Evolutionary conservation across 92 coral and sea anemone species (phyloP), one percentile per base, ranked within the genome.

Genomic region (Desmophyllum pertusum): DNA sequence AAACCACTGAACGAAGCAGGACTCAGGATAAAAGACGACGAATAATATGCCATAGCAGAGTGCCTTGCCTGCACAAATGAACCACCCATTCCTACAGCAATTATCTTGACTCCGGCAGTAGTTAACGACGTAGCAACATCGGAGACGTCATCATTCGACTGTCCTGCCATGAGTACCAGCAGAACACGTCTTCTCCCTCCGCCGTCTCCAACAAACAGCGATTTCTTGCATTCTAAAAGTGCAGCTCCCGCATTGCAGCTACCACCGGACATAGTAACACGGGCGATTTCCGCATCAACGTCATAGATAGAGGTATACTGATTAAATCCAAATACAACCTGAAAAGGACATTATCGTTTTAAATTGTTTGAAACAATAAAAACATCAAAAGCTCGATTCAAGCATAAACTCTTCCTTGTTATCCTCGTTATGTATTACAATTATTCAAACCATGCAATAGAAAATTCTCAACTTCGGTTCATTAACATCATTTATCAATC

Each of bases 131-230:
- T 77, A 29, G 95, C 92, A 38, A 83, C 87, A 3, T 81, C 80
- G 14, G 88, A 71, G 70, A 88, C 90, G 79, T 85, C 92, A 70
- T 89, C 95, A 2, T 90, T 85, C 3, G 95, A 92, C 40, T 88
- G 85, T 43, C 92, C 92, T 40, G 92, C 92, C 70, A 92, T 86
- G 80, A 92, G 48, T 36, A 92, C 95, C 19, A 92, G 88, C 10
- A 92, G 85, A 0, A 89, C 80, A 77, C 77, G 85, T 23, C 88
- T 79, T 4, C 88, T 87, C 1, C 70, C 84, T 71, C 55, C 37
- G 55, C 40, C 45, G 37, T 75, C 39, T 46, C 78, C 84, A 23
- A 23, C 46, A 37, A 78, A 78, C 33, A 78, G 73, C 55, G 70
- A 55, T 27, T 19, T 31, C 43, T 78, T 9, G 17, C 83, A 78